A percentile compares a stretch with the other conserved stretches of the same genome.
These are phyloP conservation scores for Hemichromis elongatus DNA, from an alignment of 2,113 vertebrate species.

Conservation along the genomic window DNA sequence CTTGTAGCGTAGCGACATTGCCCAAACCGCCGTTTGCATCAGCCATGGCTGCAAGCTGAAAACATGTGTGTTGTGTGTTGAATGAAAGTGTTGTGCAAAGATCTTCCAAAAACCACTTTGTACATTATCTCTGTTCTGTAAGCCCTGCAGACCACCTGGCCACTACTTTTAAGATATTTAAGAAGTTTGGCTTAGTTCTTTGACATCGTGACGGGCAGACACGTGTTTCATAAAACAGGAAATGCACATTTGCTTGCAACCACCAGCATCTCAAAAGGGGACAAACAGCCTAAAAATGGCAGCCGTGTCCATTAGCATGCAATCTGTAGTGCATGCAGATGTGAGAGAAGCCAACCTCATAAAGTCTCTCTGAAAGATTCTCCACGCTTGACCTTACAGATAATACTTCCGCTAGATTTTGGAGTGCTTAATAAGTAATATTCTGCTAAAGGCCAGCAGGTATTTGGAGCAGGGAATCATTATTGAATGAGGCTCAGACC, in stretches of 20 bases:
- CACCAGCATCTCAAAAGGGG: background rate
- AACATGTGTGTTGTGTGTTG: background rate
- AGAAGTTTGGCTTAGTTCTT: background rate
- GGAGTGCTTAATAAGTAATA: constrained; percentile 70
- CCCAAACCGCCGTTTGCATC: background rate
- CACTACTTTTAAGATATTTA: background rate
- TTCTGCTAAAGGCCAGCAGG: constrained; percentile 72
- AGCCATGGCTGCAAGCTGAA: background rate
- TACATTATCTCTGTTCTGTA: background rate
- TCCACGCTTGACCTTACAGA: constrained; percentile 73
- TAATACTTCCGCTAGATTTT: constrained; percentile 70
- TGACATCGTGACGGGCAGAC: background rate
- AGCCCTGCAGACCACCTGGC: background rate
- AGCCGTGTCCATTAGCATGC: constrained; percentile 59
- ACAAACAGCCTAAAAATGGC: constrained; percentile 41
- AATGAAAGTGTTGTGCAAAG: background rate
- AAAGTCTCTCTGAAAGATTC: constrained; percentile 69
- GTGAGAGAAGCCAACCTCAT: constrained; percentile 58
- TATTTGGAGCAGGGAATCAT: constrained; percentile 68
- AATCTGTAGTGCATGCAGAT: constrained; percentile 51
- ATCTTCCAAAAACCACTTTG: background rate
- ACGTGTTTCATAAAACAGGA: background rate
- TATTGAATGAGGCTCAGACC: constrained; percentile 66
- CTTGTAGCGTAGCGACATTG: background rate
- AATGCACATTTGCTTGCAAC: background rate